Evolutionary conservation across 2,888 invertebrate species (phyloP).

Genomic region (Heterodera filipjevi): DNA sequence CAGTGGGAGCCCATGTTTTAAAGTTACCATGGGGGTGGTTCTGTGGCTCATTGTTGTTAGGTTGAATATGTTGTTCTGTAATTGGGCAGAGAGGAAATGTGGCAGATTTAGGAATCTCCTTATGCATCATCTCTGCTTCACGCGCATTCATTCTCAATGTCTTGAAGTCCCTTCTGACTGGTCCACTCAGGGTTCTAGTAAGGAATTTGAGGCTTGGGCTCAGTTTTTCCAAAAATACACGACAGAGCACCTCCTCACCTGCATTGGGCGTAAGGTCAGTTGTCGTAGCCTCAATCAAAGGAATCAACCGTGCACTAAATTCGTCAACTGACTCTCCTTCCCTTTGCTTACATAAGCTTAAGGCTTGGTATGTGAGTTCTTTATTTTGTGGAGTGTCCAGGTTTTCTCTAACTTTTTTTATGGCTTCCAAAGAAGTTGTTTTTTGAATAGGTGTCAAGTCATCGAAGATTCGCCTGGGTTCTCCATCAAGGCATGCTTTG

Average conservation of each 20-base stretch:
- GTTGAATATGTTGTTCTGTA: background rate
- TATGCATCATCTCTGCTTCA: background rate
- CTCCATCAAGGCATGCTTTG: background rate
- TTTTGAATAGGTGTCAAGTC: background rate
- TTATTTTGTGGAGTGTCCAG: background rate
- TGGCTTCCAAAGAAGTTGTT: background rate
- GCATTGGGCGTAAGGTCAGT: background rate
- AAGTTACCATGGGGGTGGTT: background rate
- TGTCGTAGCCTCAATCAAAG: background rate
- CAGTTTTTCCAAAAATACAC: background rate
- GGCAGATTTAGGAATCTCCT: background rate
- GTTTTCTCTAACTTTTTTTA: background rate
- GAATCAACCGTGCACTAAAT: background rate
- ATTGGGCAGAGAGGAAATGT: background rate
- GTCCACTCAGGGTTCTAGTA: background rate
- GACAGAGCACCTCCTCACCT: background rate
- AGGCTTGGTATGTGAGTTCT: background rate
- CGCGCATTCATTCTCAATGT: background rate
- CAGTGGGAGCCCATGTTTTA: background rate
- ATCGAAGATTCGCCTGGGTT: background rate
- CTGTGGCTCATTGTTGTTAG: background rate
- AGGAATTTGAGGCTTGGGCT: background rate
- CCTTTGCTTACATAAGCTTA: background rate
- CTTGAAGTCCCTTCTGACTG: background rate
- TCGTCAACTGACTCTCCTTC: background rate